phyloP scores from a whole-genome alignment of 2,888 invertebrate species.

The Teleogryllus oceanicus region DNA sequence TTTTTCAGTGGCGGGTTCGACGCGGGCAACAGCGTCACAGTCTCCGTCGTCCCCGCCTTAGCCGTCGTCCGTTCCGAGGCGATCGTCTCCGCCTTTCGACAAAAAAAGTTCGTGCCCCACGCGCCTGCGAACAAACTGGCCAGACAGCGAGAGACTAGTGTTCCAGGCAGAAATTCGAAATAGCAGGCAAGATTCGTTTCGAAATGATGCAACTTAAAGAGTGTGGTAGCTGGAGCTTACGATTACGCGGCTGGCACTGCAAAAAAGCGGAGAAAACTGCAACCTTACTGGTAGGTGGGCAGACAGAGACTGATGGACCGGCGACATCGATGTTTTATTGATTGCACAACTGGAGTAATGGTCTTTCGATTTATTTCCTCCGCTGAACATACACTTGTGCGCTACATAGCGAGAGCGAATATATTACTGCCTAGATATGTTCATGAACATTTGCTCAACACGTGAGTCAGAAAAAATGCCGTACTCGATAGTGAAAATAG shows the following conservation, averaged over 20 bases:
- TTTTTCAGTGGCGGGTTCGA: too few species aligned
- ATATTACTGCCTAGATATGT: not conserved
- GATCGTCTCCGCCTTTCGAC: too few species aligned
- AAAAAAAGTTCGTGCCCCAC: too few species aligned
- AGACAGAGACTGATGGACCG: not conserved
- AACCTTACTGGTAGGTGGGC: not conserved
- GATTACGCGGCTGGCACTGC: not conserved
- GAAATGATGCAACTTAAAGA: not conserved
- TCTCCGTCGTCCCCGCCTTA: too few species aligned
- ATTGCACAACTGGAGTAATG: not conserved
- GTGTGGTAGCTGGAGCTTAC: not conserved
- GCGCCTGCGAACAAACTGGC: too few species aligned
- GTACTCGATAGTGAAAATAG: not conserved
- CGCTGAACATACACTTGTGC: not conserved
- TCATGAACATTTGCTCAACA: not conserved
- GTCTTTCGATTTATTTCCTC: constrained; percentile 6
- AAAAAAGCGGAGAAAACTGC: not conserved
- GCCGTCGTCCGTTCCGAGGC: too few species aligned
- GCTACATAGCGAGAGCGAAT: not conserved
- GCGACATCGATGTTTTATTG: not conserved
- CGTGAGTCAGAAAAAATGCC: not conserved
- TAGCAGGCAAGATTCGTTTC: not conserved
- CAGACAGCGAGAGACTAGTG: too few species aligned
- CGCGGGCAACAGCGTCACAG: too few species aligned
- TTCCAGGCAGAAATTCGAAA: not conserved